These are phyloP conservation scores for Dendrocopos noguchii DNA, from an alignment of 2,113 vertebrate genomes.

Conservation along the genomic window DNA sequence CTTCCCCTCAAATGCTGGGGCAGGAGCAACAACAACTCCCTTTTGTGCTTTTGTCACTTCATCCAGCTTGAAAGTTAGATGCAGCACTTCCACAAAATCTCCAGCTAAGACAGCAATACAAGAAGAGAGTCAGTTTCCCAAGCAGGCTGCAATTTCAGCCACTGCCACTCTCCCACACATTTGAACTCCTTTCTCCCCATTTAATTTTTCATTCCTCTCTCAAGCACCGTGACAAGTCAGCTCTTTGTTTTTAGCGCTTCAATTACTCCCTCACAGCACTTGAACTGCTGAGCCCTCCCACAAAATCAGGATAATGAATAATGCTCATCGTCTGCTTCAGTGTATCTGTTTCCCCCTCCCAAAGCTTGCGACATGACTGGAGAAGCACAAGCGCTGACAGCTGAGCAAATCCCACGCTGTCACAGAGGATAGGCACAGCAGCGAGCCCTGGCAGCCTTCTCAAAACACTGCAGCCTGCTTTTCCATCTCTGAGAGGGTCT, in stretches of 20 bases:
- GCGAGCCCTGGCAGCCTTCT: background rate
- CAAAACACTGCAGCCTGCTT: background rate
- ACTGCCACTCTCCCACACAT: constrained; percentile 26
- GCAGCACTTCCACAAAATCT: background rate
- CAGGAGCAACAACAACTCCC: background rate
- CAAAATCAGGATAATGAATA: constrained; percentile 55
- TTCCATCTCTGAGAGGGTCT: background rate
- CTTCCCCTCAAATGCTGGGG: background rate
- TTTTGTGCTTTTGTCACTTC: background rate
- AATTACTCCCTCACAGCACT: constrained; percentile 44
- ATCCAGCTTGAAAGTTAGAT: background rate
- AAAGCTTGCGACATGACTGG: background rate
- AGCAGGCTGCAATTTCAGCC: constrained; percentile 20
- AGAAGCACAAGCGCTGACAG: constrained; percentile 18
- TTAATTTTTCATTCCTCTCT: constrained; percentile 32
- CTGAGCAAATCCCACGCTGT: constrained; percentile 3
- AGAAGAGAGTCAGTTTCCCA: background rate
- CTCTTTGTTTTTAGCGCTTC: constrained; percentile 46
- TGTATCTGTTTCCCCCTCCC: background rate
- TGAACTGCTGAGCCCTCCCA: constrained; percentile 42
- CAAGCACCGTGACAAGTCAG: background rate
- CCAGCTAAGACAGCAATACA: background rate
- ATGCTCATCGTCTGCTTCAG: background rate
- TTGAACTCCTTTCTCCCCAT: constrained; percentile 27
- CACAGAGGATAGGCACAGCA: background rate